Evolutionary conservation across 2,888 invertebrate genomes (phyloP).

Genomic region (Dynastes hyllus): DNA sequence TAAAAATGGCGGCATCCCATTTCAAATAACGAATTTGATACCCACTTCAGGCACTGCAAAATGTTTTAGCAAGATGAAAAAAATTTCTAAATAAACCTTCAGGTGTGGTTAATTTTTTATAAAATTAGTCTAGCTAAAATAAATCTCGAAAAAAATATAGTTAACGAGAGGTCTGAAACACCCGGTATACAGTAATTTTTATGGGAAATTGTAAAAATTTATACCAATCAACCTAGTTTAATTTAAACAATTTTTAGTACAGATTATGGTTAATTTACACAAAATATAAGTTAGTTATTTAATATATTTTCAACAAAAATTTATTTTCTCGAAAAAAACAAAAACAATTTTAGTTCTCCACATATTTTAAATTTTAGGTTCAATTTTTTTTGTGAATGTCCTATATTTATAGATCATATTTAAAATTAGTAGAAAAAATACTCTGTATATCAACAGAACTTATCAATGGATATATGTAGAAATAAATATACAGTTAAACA

Average conservation of each 20-base stretch:
- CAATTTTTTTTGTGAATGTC: background rate
- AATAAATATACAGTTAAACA: background rate
- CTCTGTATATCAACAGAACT: background rate
- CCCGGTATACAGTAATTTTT: background rate
- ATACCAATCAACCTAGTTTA: slow-evolving; percentile 12
- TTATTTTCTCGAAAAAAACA: slow-evolving; percentile 11
- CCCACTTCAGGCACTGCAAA: no score
- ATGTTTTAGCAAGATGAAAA: no score
- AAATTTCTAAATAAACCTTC: no score
- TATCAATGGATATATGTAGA: background rate
- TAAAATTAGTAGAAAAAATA: background rate
- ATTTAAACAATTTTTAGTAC: slow-evolving; percentile 27
- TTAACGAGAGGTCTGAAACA: background rate
- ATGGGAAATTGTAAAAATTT: background rate
- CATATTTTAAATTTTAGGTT: slow-evolving; percentile 27
- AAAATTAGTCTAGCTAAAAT: no score
- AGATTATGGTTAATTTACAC: slow-evolving; percentile 44
- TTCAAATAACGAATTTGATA: no score
- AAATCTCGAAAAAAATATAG: no score
- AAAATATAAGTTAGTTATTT: slow-evolving; percentile 45
- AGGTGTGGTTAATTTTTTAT: no score
- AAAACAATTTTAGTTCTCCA: slow-evolving; percentile 18
- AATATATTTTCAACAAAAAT: slow-evolving; percentile 33
- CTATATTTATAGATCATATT: background rate
- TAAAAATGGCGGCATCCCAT: no score